phyloP scores from a whole-genome alignment of 1,140 invertebrate genomes.

The Cydia splendana region DNA sequence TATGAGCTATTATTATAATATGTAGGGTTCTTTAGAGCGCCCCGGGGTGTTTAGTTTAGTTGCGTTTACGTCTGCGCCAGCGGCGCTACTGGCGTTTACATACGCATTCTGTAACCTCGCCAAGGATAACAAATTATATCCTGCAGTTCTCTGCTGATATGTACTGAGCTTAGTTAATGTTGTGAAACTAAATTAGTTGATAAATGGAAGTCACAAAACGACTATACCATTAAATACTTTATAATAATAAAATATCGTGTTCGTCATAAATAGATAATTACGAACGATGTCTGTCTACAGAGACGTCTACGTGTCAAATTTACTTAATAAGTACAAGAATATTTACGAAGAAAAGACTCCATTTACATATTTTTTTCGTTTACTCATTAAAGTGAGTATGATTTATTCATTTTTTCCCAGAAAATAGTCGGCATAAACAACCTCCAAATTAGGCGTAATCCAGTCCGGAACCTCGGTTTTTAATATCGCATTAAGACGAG shows the following conservation, averaged over 20 bases:
- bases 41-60: slow-evolving; percentile 1
- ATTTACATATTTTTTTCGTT: slow-evolving; percentile 26
- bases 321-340: slow-evolving; percentile 20
- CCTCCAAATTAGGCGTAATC: slow-evolving; percentile 27
- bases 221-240: not conserved
- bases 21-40: not conserved
- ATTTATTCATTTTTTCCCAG: slow-evolving; percentile 30
- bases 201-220: not conserved
- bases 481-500: slow-evolving; percentile 22
- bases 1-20: slow-evolving; percentile 4
- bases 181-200: not conserved
- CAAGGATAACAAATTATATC: slow-evolving; percentile 24
- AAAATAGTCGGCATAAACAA: slow-evolving; percentile 27
- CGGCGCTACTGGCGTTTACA: slow-evolving; percentile 16
- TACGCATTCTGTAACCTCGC: not conserved
- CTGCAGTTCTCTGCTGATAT: not conserved
- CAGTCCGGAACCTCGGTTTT: slow-evolving; percentile 9
- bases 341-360: slow-evolving; percentile 19
- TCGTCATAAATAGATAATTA: not conserved
- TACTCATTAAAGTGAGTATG: slow-evolving; percentile 12
- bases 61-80: not conserved
- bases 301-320: slow-evolving; percentile 3
- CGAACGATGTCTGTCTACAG: not conserved
- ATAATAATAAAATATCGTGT: not conserved
- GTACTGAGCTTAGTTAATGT: not conserved